These are phyloP conservation scores for Raja brachyura DNA, from an alignment of 2,113 vertebrate genomes.

Conservation along the genomic window DNA sequence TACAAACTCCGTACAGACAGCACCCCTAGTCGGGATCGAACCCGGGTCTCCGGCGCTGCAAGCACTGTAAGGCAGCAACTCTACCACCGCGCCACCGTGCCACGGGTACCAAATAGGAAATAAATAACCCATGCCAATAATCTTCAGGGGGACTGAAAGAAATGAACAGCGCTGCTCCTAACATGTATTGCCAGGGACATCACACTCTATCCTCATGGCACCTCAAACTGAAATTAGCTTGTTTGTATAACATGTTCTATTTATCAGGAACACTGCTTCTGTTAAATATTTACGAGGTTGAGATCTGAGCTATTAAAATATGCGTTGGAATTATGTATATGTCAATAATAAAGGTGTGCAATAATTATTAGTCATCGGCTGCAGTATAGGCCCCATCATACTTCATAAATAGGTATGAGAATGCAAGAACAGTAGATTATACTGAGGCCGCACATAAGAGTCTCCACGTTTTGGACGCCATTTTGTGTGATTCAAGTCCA, in stretches of 20 bases:
- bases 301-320: slow-evolving; percentile 3
- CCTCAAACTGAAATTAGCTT: not conserved
- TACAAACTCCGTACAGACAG: no score
- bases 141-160: not conserved
- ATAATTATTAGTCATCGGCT: not conserved
- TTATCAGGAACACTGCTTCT: not conserved
- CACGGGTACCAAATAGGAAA: no score
- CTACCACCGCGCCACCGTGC: no score
- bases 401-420: no score
- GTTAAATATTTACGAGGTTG: slow-evolving; percentile 19
- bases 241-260: not conserved
- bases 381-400: not conserved
- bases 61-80: no score
- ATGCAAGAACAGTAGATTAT: no score
- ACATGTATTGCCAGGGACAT: not conserved
- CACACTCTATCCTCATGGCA: not conserved
- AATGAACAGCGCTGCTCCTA: not conserved
- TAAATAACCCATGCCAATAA: not conserved
- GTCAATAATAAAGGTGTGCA: not conserved
- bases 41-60: no score
- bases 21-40: no score
- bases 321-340: not conserved
- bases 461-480: no score
- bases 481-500: no score
- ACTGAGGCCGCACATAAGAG: no score